Evolutionary conservation across 2,113 vertebrate genomes (phyloP).

Genomic region (Chlorodrepanis virens): DNA sequence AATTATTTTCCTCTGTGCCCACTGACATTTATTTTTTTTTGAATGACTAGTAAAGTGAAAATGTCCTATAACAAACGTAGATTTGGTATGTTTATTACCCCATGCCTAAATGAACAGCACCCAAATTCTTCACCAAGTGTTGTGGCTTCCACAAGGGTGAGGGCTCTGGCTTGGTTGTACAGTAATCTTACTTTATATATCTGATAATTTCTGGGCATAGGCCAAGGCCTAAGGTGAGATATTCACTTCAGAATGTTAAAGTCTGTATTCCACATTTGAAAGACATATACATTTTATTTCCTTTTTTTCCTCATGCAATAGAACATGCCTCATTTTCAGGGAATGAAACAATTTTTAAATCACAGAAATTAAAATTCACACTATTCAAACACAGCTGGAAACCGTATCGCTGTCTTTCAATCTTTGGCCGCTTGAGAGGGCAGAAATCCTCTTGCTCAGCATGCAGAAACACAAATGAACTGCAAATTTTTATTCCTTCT

Average conservation of each 20-base stretch:
- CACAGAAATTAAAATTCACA: neutral
- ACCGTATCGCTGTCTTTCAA: fast-evolving
- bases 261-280: neutral
- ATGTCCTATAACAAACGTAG: fast-evolving
- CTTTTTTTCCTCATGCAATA: neutral
- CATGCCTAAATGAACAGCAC: neutral
- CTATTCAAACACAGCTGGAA: neutral
- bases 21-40: neutral
- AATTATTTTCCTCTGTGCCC: neutral
- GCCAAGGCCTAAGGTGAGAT: fast-evolving
- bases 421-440: neutral
- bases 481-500: neutral
- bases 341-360: fast-evolving
- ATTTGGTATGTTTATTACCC: neutral
- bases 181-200: neutral
- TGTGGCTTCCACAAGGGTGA: neutral
- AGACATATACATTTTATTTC: no score
- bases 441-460: neutral
- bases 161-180: fast-evolving
- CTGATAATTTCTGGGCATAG: neutral
- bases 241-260: neutral
- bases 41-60: neutral
- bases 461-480: neutral
- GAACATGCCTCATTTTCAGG: fast-evolving
- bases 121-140: neutral